Evolutionary conservation across 2,797 vertebrate genomes (phyloP).

Genomic region (Anabacerthia variegaticeps): DNA sequence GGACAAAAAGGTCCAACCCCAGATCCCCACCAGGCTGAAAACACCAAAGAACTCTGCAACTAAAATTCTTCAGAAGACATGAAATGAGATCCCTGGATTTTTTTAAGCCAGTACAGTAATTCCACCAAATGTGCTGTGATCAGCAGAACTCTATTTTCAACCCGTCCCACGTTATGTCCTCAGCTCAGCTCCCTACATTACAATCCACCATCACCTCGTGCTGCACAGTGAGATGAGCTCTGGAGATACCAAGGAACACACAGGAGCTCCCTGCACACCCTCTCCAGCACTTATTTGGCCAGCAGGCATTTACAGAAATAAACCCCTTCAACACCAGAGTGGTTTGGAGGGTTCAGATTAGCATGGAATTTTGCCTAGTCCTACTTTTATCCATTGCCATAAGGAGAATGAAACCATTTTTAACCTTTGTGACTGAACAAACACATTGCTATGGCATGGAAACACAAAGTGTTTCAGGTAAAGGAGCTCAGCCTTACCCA

Average conservation of each 20-base stretch:
- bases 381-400: background rate
- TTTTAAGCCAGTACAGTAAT: background rate
- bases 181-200: background rate
- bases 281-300: background rate
- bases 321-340: accelerated
- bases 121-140: background rate
- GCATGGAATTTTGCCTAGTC: background rate
- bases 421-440: background rate
- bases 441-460: background rate
- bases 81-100: background rate
- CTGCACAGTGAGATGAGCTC: background rate
- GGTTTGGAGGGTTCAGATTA: background rate
- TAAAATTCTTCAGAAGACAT: background rate
- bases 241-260: background rate
- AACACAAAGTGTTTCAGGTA: background rate
- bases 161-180: background rate
- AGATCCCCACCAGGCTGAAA: background rate
- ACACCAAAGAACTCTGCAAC: background rate
- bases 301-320: background rate
- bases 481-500: background rate
- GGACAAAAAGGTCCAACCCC: background rate
- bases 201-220: background rate
- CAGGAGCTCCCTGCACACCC: background rate
- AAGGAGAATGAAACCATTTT: background rate
- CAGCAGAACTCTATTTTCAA: background rate